Evolutionary conservation across 2,888 invertebrate species (phyloP), one percentile per base, ranked within the genome.

Genomic region (Adineta ricciae): DNA sequence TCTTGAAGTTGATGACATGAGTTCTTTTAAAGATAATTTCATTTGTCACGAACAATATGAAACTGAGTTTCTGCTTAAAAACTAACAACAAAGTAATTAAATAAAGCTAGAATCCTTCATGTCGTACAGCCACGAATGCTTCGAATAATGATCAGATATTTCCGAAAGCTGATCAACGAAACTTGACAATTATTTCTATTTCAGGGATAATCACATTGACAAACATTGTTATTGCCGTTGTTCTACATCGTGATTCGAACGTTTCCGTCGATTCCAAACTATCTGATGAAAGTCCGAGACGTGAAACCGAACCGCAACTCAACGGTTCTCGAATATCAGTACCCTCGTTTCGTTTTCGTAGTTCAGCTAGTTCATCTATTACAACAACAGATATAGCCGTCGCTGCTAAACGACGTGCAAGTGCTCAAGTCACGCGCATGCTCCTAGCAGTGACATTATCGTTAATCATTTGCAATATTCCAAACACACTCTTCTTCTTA

Each of bases 401-500:
- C 32, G 64, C 64, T 4, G 19, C 19, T 5, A 64, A 64, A 64
- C 64, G 64, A 64, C 64, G 78, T 41, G 7, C 41, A 7, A 41
- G 41, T 41, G n/a, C 41, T 2, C 78, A 78, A 78, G 78, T 78
- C 2, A 78, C 78, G 11, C 78, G 78, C 14, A 78, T 78, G 78
- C 41, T 78, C 24, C 5, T 78, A 41, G 78, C 78, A 41, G 78
- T 78, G 3, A 78, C 78, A 78, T 78, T 41, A 78, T 78, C 78
- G n/a, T 41, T 78, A 41, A 78, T 78, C 3, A 41, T 41, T 21
- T 41, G 24, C 11, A 78, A 78, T 78, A 78, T 78, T 78, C 78
- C 78, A 0, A 78, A 78, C 41, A 78, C 78, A 41, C 9, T 78
- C 5, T 41, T 78, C 41, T 78, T n/a, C 41, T 2, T 41, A 9